Percentiles rank a stretch among this genome's conserved stretches.
phyloP scores from a whole-genome alignment of 1,140 invertebrate species.

The Muscidifurax raptorellus region DNA sequence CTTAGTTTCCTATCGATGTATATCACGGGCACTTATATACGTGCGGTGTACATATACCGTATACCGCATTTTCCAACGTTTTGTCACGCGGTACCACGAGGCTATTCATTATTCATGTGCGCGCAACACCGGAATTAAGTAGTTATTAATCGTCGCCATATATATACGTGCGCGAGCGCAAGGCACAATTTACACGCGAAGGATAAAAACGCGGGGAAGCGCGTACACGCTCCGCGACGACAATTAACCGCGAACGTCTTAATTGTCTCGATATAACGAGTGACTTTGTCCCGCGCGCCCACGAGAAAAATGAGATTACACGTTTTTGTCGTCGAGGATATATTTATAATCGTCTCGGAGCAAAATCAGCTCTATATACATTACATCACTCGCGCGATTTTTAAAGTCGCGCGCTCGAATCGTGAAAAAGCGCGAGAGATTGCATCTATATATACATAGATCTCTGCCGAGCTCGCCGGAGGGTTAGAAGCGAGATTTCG shows the following conservation, averaged over 20 bases:
- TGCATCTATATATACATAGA: too few relatives aligned
- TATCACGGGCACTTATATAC: background rate
- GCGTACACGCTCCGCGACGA: background rate
- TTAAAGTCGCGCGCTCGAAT: too few relatives aligned
- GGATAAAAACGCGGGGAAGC: background rate
- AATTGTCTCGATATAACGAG: background rate
- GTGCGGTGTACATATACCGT: too few relatives aligned
- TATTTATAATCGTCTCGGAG: background rate
- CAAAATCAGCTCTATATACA: background rate
- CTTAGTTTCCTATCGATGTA: background rate
- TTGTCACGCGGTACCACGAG: background rate
- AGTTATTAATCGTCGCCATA: background rate
- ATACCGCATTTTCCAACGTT: background rate
- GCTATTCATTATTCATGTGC: constrained; percentile 12
- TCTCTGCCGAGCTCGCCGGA: background rate
- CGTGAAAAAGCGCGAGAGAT: too few relatives aligned
- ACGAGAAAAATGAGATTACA: background rate
- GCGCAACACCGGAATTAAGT: background rate
- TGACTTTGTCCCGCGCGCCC: too few relatives aligned
- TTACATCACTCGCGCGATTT: background rate
- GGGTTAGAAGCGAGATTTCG: background rate
- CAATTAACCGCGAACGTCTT: constrained; percentile 17
- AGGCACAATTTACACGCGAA: too few relatives aligned
- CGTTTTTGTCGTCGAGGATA: background rate
- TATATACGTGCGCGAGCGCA: background rate